phyloP scores from a whole-genome alignment of 2,888 invertebrate species.

The Agrypnus murinus region DNA sequence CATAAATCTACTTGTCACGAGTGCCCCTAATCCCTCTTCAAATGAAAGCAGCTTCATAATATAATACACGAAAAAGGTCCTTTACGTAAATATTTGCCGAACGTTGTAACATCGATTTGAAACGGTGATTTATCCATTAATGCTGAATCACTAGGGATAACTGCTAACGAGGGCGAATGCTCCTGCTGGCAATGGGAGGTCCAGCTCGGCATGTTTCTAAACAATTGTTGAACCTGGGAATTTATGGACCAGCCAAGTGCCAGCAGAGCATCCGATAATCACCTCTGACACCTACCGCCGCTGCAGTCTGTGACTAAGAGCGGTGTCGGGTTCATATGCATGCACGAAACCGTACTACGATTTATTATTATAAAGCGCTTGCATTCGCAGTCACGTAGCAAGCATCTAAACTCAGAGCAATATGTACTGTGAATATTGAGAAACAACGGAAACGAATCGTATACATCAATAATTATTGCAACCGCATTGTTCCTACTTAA shows the following conservation, averaged over 20 bases:
- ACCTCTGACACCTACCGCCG: conserved; percentile 52
- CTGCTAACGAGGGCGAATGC: conserved; percentile 55
- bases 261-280: conserved; percentile 52
- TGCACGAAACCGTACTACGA: conserved; percentile 64
- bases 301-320: conserved; percentile 64
- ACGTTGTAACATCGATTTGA: conserved; percentile 64
- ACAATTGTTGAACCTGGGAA: conserved; percentile 61
- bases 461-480: conserved; percentile 42
- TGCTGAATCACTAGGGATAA: conserved; percentile 66
- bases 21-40: conserved; percentile 65
- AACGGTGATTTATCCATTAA: conserved; percentile 66
- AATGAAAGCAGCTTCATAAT: conserved; percentile 59
- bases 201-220: conserved; percentile 66
- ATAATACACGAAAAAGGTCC: conserved; percentile 53
- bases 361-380: conserved; percentile 69
- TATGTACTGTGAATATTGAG: conserved; percentile 64
- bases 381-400: conserved; percentile 69
- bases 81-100: conserved; percentile 71
- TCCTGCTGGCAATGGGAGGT: conserved; percentile 64
- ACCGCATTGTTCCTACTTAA: conserved; percentile 34
- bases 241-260: conserved; percentile 51
- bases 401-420: conserved; percentile 64
- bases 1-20: conserved; percentile 71
- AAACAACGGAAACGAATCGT: conserved; percentile 67
- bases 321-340: conserved; percentile 68